A percentile compares a stretch with the other conserved stretches of the same genome.
Conservation (phyloP, 2,888 invertebrate genomes). For the Allygus modestus region DNA sequence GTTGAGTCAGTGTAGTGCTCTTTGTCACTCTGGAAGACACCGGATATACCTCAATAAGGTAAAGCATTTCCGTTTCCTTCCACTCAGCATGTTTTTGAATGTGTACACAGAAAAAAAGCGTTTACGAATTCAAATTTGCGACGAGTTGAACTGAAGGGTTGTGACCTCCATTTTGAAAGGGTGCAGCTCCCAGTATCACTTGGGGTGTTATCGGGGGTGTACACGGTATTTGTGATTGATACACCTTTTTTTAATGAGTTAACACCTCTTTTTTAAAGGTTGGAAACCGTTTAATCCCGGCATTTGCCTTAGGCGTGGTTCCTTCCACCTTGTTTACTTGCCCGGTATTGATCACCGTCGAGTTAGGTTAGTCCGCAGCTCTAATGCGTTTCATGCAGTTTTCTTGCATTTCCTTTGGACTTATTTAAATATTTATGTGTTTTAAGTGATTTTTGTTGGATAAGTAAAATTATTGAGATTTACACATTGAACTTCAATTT, state of each 20-base stretch:
- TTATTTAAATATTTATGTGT: no score
- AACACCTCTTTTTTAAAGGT: no score
- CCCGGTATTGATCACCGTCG: neutral
- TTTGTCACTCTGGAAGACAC: neutral
- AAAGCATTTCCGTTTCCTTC: neutral
- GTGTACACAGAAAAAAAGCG: neutral
- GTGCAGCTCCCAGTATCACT: neutral
- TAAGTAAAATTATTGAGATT: no score
- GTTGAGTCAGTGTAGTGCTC: neutral
- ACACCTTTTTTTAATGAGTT: no score
- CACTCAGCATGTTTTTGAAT: neutral
- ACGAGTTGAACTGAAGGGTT: neutral
- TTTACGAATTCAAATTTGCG: neutral
- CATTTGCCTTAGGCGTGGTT: conserved; percentile 14
- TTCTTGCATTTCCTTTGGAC: neutral
- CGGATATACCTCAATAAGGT: conserved; percentile 30
- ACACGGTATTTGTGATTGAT: no score
- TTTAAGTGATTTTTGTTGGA: no score
- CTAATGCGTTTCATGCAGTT: neutral
- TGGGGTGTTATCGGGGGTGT: no score
- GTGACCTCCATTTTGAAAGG: conserved; percentile 31
- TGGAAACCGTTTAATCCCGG: no score
- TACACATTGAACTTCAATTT: no score
- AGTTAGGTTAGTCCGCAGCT: conserved; percentile 21
- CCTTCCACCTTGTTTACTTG: neutral